These are phyloP conservation scores for Urosaurus nigricauda DNA, from an alignment of 2,797 vertebrate genomes.

Conservation along the genomic window DNA sequence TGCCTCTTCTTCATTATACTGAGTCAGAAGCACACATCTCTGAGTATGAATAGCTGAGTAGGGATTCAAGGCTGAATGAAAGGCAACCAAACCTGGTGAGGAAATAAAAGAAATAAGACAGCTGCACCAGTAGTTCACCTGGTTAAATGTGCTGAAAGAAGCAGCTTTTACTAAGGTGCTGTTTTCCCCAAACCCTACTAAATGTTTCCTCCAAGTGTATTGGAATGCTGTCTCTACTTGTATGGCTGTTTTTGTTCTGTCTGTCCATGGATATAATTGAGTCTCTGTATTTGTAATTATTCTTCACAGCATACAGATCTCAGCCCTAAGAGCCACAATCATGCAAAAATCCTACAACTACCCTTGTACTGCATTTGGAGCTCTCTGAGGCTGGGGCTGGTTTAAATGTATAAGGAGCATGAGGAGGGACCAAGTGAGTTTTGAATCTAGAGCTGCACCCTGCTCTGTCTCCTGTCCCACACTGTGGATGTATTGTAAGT, in stretches of 20 bases:
- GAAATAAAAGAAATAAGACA: background rate
- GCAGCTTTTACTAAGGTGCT: background rate
- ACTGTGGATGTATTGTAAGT: background rate
- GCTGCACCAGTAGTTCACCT: background rate
- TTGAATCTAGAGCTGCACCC: background rate
- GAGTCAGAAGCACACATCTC: background rate
- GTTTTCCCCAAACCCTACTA: background rate
- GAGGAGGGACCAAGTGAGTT: background rate
- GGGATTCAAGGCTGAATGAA: background rate
- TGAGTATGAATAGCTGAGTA: background rate
- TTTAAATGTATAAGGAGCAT: too few relatives aligned
- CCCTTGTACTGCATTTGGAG: too few relatives aligned
- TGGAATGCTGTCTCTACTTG: background rate
- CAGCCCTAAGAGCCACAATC: background rate
- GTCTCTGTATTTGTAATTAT: background rate
- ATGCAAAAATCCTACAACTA: background rate
- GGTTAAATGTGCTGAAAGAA: background rate
- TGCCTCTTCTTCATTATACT: background rate
- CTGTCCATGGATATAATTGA: background rate
- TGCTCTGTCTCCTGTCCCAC: background rate
- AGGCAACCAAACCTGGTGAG: background rate
- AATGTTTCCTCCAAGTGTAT: background rate
- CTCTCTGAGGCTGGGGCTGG: too few relatives aligned
- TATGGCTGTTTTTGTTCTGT: background rate
- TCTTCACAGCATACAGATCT: background rate